phyloP scores from a whole-genome alignment of 2,888 invertebrate genomes.

The Mimachlamys varia region DNA sequence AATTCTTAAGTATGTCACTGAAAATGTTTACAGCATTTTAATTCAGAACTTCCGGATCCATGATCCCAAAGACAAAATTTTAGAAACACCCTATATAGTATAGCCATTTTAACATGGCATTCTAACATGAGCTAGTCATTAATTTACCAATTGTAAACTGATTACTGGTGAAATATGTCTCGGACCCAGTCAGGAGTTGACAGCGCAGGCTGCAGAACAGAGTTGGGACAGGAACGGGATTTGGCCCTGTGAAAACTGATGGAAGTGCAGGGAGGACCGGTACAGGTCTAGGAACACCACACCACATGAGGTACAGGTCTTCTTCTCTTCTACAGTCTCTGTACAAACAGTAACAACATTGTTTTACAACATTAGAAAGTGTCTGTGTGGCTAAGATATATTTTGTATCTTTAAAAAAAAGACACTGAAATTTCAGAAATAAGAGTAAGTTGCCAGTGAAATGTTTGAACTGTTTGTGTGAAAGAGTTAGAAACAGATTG shows the following conservation, averaged over 20 bases:
- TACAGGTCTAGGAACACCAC: slow-evolving; percentile 55
- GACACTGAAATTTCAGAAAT: no score
- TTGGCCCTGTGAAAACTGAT: slow-evolving; percentile 1
- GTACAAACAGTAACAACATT: slow-evolving; percentile 34
- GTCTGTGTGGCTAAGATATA: background rate
- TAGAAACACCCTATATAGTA: background rate
- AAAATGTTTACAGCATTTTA: background rate
- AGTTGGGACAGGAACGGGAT: slow-evolving; percentile 44
- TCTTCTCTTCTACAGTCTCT: slow-evolving; percentile 54
- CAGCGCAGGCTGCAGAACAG: slow-evolving; percentile 39
- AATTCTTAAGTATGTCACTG: background rate
- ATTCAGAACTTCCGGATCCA: background rate
- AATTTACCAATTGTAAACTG: no score
- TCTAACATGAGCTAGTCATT: no score
- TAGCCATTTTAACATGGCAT: background rate
- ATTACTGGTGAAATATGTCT: background rate
- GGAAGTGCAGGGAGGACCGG: slow-evolving; percentile 36
- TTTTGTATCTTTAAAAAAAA: no score
- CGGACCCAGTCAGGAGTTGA: background rate
- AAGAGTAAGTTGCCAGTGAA: no score
- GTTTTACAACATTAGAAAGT: background rate
- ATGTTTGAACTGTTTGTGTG: no score
- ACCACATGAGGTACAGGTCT: slow-evolving; percentile 59
- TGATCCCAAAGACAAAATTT: background rate
- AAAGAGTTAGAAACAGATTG: no score